Percentiles rank a stretch among this genome's conserved stretches.
Evolutionary conservation across 2,888 invertebrate species (phyloP).

Genomic region (Volucella zonaria): DNA sequence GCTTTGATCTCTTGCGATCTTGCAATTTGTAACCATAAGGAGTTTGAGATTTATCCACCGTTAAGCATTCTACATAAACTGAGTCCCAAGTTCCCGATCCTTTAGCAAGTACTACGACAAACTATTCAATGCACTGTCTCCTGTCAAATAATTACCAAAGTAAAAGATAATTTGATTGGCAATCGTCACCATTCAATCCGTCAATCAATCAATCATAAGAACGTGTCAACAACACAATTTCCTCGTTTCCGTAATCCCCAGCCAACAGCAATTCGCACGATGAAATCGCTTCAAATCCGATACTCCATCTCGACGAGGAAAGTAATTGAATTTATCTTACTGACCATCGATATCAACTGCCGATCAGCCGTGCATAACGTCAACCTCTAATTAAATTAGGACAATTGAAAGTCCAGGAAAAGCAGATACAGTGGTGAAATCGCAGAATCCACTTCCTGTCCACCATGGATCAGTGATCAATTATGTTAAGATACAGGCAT

Average conservation of each 20-base stretch:
- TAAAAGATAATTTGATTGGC: too few relatives aligned
- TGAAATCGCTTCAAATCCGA: neutral
- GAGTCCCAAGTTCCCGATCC: too few relatives aligned
- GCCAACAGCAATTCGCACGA: neutral
- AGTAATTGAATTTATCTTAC: conserved; percentile 27
- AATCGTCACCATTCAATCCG: too few relatives aligned
- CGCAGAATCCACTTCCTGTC: conserved; percentile 40
- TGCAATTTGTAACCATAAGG: too few relatives aligned
- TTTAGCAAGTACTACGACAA: too few relatives aligned
- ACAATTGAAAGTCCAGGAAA: conserved; percentile 51
- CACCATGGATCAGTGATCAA: conserved; percentile 32
- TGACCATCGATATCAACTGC: conserved; percentile 25
- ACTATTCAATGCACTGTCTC: too few relatives aligned
- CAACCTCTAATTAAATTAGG: conserved; percentile 43
- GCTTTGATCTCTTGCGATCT: too few relatives aligned
- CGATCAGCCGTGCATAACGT: conserved; percentile 44
- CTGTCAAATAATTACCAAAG: too few relatives aligned
- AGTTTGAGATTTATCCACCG: too few relatives aligned
- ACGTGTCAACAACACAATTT: neutral
- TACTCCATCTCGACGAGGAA: conserved; percentile 17
- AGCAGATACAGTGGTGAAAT: conserved; percentile 14
- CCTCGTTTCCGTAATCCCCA: neutral
- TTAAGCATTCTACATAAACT: too few relatives aligned
- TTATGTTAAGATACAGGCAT: conserved; percentile 10
- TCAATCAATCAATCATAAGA: too few relatives aligned